Evolutionary conservation across 2,888 invertebrate genomes (phyloP).

Genomic region (Chymomyza amoena): DNA sequence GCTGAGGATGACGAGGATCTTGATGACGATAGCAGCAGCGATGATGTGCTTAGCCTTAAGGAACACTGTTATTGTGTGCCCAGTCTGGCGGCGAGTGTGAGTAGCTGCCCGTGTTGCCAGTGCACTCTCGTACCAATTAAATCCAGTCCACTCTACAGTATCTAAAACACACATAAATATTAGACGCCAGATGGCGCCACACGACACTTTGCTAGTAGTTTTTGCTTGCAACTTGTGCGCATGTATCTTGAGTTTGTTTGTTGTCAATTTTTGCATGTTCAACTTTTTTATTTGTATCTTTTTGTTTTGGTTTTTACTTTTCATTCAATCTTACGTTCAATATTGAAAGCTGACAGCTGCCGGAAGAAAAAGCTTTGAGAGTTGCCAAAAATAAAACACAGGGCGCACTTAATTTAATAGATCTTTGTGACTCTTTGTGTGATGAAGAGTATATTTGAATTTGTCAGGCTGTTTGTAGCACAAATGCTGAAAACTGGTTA

Average conservation of each 20-base stretch:
- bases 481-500: too few species aligned
- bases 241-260: neutral
- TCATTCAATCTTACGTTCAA: neutral
- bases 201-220: constrained; percentile 4
- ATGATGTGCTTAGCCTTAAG: constrained; percentile 75
- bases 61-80: constrained; percentile 77
- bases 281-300: constrained; percentile 51
- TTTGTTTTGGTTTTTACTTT: neutral
- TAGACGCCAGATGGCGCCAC: constrained; percentile 31
- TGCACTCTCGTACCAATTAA: neutral
- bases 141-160: constrained; percentile 13
- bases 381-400: neutral
- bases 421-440: neutral
- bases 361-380: neutral
- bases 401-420: neutral
- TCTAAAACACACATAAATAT: constrained; percentile 29
- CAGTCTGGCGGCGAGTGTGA: constrained; percentile 77
- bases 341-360: neutral
- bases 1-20: constrained; percentile 49
- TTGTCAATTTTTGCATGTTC: constrained; percentile 31
- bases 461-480: neutral
- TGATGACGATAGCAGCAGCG: constrained; percentile 63
- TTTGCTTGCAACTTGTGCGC: neutral
- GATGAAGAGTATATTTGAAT: neutral
- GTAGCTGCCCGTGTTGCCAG: constrained; percentile 46